phyloP scores from a whole-genome alignment of 2,797 vertebrate genomes.

The Tinamus major region DNA sequence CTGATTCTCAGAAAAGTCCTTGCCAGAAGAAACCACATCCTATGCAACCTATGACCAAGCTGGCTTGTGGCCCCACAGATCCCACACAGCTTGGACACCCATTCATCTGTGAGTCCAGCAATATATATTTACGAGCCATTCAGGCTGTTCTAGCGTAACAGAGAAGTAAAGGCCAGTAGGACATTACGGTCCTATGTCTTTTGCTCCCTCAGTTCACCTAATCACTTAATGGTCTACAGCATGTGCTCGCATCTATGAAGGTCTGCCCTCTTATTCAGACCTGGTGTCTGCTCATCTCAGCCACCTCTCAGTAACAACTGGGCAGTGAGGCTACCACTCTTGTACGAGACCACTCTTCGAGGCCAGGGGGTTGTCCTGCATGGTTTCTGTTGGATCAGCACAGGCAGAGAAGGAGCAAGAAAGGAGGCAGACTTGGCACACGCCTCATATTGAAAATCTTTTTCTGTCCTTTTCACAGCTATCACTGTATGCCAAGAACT shows the following conservation, averaged over 20 bases:
- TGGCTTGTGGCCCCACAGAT: accelerated
- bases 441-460: not conserved
- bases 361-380: not conserved
- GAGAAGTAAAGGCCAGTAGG: not conserved
- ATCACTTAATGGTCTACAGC: not conserved
- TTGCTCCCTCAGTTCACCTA: not conserved
- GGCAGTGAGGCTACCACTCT: not conserved
- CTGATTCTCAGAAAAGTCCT: not conserved
- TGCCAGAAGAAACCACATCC: not conserved
- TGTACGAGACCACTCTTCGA: not conserved
- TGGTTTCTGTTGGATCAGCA: not conserved
- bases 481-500: not conserved
- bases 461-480: not conserved
- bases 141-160: not conserved
- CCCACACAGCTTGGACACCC: not conserved
- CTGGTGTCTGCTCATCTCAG: not conserved
- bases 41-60: not conserved
- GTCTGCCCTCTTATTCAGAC: not conserved
- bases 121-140: not conserved
- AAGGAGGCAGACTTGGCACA: not conserved
- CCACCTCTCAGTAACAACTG: too few species aligned
- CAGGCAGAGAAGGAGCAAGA: not conserved
- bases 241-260: not conserved
- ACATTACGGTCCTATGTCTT: not conserved
- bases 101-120: not conserved